Conservation (phyloP, 2,113 vertebrate species). For the Ellobius talpinus region DNA sequence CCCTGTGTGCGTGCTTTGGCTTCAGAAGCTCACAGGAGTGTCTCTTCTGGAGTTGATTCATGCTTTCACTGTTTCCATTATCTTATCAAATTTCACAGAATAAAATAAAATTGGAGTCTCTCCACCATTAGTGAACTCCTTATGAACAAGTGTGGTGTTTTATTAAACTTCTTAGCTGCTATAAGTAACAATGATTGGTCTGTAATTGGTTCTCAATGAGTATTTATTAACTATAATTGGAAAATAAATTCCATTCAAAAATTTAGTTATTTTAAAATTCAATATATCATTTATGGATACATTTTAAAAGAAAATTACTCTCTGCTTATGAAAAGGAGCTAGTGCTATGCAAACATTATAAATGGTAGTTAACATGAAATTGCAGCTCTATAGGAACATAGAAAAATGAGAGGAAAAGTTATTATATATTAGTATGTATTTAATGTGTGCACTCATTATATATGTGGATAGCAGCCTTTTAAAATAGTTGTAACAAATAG, state of each 20-base stretch:
- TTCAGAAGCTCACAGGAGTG: neutral
- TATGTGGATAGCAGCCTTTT: neutral
- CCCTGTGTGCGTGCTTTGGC: neutral
- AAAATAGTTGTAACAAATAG: neutral
- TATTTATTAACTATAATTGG: constrained; percentile 61
- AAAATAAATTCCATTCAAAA: constrained; percentile 64
- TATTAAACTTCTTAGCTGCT: neutral
- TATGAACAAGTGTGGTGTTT: neutral
- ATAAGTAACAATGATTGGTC: constrained; percentile 21
- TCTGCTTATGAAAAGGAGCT: constrained; percentile 16
- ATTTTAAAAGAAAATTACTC: constrained; percentile 48
- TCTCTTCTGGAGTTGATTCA: neutral
- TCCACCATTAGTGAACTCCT: neutral
- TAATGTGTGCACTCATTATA: neutral
- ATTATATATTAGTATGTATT: neutral
- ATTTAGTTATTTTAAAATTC: constrained; percentile 56
- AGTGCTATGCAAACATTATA: neutral
- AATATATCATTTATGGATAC: constrained; percentile 40
- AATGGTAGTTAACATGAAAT: constrained; percentile 54
- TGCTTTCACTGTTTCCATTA: neutral
- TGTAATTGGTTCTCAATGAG: constrained; percentile 47
- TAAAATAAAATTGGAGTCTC: constrained; percentile 13
- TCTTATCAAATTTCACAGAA: neutral
- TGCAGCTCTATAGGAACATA: neutral
- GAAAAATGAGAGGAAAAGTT: constrained; percentile 40